phyloP scores from a whole-genome alignment of 2,797 vertebrate genomes.

The Sebastes minor region DNA sequence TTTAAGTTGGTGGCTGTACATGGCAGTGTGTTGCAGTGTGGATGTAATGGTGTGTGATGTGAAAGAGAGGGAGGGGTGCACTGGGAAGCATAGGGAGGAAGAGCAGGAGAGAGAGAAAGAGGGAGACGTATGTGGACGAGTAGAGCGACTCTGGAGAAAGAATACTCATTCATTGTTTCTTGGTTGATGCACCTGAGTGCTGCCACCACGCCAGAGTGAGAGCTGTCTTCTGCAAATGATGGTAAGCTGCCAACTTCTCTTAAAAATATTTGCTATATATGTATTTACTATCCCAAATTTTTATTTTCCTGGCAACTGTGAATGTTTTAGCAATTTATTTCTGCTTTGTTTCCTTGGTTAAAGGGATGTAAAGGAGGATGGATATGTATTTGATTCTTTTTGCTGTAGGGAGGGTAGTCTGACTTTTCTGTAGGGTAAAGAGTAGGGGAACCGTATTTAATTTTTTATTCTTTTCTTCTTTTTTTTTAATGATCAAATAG shows the following conservation, averaged over 20 bases:
- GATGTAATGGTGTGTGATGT: conserved; percentile 45
- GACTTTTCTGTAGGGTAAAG: background rate
- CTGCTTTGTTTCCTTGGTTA: background rate
- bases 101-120: conserved; percentile 12
- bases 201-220: conserved; percentile 20
- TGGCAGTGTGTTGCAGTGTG: conserved; percentile 14
- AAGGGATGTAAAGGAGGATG: background rate
- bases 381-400: background rate
- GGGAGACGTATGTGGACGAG: conserved; percentile 34
- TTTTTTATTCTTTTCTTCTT: background rate
- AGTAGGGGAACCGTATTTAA: background rate
- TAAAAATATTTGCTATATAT: background rate
- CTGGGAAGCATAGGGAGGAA: conserved; percentile 15
- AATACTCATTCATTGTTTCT: conserved; percentile 43
- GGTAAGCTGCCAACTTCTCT: conserved; percentile 57
- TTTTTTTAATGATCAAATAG: background rate
- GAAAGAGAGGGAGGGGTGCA: conserved; percentile 40
- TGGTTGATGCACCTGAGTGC: conserved; percentile 45
- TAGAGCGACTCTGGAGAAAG: conserved; percentile 40
- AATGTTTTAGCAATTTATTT: background rate
- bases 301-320: background rate
- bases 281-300: background rate
- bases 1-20: conserved; percentile 45
- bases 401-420: background rate
- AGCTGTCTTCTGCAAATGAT: conserved; percentile 36